These are phyloP conservation scores for Pherbina coryleti DNA, from an alignment of 2,888 invertebrate species.

Conservation along the genomic window DNA sequence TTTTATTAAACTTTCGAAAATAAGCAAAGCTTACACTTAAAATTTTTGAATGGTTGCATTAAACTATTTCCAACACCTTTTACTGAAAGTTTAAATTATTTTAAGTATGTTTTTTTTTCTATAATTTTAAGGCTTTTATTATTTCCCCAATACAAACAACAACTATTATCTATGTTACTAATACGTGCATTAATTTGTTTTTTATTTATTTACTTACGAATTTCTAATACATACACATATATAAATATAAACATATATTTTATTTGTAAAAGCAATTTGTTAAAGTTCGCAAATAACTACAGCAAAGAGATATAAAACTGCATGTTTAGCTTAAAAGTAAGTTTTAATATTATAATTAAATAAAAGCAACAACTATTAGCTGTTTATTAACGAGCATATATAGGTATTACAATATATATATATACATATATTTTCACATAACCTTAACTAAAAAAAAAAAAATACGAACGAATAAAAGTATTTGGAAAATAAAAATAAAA, in stretches of 20 bases:
- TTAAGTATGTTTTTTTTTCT: neutral
- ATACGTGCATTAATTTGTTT: neutral
- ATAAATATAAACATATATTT: neutral
- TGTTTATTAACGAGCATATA: neutral
- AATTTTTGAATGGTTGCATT: neutral
- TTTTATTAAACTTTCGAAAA: neutral
- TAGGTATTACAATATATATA: too few relatives aligned
- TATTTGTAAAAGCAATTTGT: slow-evolving; percentile 11
- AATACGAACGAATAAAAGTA: neutral
- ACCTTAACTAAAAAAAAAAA: neutral
- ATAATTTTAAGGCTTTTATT: neutral
- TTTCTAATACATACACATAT: neutral
- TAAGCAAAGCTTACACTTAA: neutral
- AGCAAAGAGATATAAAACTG: slow-evolving; percentile 19
- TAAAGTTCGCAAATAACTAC: neutral
- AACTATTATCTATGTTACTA: slow-evolving; percentile 1
- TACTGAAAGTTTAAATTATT: neutral
- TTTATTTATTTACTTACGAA: neutral
- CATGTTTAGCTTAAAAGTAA: slow-evolving; percentile 37
- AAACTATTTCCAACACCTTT: neutral
- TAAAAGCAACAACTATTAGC: slow-evolving; percentile 8
- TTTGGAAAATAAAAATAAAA: slow-evolving; percentile 1
- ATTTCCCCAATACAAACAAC: neutral
- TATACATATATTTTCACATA: neutral
- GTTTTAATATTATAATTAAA: slow-evolving; percentile 15